Percentiles rank a stretch among this genome's conserved stretches.
Conservation (phyloP, 64 coral and sea anemone species). For the Cladopsammia gracilis region DNA sequence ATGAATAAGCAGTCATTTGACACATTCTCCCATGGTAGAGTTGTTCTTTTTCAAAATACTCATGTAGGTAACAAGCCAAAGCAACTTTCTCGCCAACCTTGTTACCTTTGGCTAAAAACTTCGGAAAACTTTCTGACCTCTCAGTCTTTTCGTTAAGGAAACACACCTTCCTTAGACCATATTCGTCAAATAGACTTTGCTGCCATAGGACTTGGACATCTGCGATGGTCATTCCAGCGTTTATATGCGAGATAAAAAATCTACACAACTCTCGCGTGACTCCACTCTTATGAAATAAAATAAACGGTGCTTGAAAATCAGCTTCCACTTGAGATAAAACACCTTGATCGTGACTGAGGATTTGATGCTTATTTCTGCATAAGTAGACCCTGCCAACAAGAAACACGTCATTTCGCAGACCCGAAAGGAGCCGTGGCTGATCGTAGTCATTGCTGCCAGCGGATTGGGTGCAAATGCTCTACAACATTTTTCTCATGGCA, state of each 20-base stretch:
- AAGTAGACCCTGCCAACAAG: no score
- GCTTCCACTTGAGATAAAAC: slow-evolving; percentile 26
- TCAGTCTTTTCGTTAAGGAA: neutral
- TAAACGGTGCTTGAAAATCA: slow-evolving; percentile 20
- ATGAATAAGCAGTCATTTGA: slow-evolving; percentile 36
- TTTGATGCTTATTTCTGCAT: no score
- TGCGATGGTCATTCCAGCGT: slow-evolving; percentile 26
- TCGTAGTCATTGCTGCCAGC: no score
- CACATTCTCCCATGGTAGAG: slow-evolving; percentile 37
- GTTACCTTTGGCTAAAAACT: slow-evolving; percentile 22
- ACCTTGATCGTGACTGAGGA: neutral
- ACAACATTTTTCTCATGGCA: no score
- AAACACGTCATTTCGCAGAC: no score
- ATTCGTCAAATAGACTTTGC: slow-evolving; percentile 68
- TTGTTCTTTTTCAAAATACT: slow-evolving; percentile 63
- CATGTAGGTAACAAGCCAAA: neutral
- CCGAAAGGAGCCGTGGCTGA: no score
- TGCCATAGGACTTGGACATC: slow-evolving; percentile 76
- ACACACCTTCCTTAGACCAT: slow-evolving; percentile 35
- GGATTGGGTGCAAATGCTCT: no score
- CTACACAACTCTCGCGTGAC: slow-evolving; percentile 46
- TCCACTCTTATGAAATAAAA: slow-evolving; percentile 18
- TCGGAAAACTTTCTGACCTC: slow-evolving; percentile 17
- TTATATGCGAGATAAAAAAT: slow-evolving; percentile 46
- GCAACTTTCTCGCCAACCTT: slow-evolving; percentile 64